phyloP scores from a whole-genome alignment of 2,797 vertebrate genomes.

The Myripristis murdjan region DNA sequence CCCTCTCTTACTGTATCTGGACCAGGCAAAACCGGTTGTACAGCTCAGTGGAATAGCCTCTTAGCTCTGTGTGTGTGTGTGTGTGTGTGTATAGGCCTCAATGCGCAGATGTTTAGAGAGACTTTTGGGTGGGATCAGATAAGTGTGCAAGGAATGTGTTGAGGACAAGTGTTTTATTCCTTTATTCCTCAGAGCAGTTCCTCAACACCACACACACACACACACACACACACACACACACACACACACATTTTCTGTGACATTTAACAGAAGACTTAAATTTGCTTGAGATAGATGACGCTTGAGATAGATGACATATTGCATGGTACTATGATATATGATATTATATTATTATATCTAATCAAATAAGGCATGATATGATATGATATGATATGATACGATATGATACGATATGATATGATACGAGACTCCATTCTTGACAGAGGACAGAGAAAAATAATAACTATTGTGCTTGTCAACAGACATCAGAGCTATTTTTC shows the following conservation, averaged over 20 bases:
- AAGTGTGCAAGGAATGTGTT: conserved; percentile 9
- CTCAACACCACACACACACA: too few relatives aligned
- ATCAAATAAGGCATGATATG: too few relatives aligned
- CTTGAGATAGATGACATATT: too few relatives aligned
- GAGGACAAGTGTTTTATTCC: conserved; percentile 22
- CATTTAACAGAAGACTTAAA: background rate
- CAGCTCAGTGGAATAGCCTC: conserved; percentile 18
- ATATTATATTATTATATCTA: too few relatives aligned
- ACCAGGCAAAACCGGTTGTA: conserved; percentile 52
- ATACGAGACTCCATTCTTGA: background rate
- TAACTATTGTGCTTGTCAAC: background rate
- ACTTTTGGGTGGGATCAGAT: conserved; percentile 34
- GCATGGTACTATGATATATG: too few relatives aligned
- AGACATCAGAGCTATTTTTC: conserved; percentile 5
- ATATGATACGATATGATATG: too few relatives aligned
- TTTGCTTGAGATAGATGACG: too few relatives aligned
- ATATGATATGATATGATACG: too few relatives aligned
- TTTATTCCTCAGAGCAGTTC: conserved; percentile 5
- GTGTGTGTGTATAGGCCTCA: conserved; percentile 19
- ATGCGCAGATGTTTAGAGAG: background rate
- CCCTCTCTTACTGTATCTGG: conserved; percentile 11
- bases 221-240: too few relatives aligned
- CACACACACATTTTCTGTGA: conserved; percentile 25
- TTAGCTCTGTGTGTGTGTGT: background rate
- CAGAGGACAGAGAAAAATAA: background rate